Base-by-base conservation (phyloP, 2,888 invertebrate species). In the Frankliniella intonsa region DNA sequence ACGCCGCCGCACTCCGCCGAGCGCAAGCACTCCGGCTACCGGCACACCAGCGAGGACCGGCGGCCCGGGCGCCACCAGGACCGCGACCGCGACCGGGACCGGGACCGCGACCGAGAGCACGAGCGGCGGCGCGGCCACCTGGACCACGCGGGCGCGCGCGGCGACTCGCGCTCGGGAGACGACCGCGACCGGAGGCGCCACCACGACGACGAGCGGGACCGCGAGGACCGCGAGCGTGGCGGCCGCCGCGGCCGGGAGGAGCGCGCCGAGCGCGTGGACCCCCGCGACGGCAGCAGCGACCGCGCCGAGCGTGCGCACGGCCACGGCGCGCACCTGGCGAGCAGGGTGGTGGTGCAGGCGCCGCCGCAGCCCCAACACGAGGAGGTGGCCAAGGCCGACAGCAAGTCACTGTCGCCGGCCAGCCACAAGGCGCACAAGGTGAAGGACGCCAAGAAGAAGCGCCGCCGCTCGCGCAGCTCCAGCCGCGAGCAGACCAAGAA, bases 401-500 rank as follows among this genome's bases (percentile, higher is more conserved):
- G 22, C 69, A 69, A 22, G 69, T 69, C 69, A 5, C 69, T 22
- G 9, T 69, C 69, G 22, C 69, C 69, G 11, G 69, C 22, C 69
- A 62, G 62, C 62, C 69, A 69, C 69, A 69, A 69, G 69, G 69
- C 69, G 11, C 62, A 62, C 22, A 69, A 69, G 22, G 62, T 62
- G 0, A 69, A 69, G 69, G 69, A 69, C 22, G 69, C 69, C 69
- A 69, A 69, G 69, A 69, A 69, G 69, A 69, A 22, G 69, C 69
- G 69, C 22, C 69, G 22, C 22, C 69, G 69, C 22, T 69, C 69
- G n/a, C 69, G 69, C 69, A 69, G 69, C 65, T 55, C 76, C 49
- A 81, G 38, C 81, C 83, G 82, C 82, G 83, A 22, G 83, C 82
- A 11, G 84, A 84, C 62, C 83, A 81, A 65, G 83, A 65, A 49